These are phyloP conservation scores for Benitochromis conjunctus DNA, from an alignment of 2,113 vertebrate genomes.

Conservation along the genomic window DNA sequence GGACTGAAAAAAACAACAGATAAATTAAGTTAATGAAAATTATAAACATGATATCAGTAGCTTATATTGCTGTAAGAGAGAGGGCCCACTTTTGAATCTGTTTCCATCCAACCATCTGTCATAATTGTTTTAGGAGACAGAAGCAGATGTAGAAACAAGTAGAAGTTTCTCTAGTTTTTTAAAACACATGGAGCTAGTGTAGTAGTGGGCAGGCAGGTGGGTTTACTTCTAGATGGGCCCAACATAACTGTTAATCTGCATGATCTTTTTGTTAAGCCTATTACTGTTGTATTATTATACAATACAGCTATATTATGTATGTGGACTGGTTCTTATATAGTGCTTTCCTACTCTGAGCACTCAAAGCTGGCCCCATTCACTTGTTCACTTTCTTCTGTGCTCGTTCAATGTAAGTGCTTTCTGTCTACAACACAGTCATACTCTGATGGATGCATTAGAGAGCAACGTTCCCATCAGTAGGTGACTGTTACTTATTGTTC, in stretches of 20 bases:
- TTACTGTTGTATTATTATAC: background rate
- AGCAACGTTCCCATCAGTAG: too few relatives aligned
- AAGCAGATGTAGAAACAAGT: background rate
- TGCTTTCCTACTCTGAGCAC: background rate
- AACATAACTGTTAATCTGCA: background rate
- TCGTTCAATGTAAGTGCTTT: too few relatives aligned
- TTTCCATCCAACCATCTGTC: background rate
- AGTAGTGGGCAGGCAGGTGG: background rate
- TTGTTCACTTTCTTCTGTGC: too few relatives aligned
- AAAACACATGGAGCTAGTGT: background rate
- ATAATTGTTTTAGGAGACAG: background rate
- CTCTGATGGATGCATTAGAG: too few relatives aligned
- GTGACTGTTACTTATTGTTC: too few relatives aligned
- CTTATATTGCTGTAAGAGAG: background rate
- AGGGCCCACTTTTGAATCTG: background rate
- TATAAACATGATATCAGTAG: background rate
- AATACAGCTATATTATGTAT: background rate
- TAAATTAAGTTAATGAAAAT: background rate
- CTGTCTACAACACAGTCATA: too few relatives aligned
- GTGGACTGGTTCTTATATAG: background rate
- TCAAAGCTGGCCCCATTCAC: too few relatives aligned
- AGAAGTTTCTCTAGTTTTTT: background rate
- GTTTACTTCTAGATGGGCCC: background rate
- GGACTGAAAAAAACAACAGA: background rate
- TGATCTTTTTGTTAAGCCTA: background rate